Percentiles rank a stretch among this genome's conserved stretches.
Conservation (phyloP, 2,113 vertebrate genomes). For the Brachyhypopomus occidentalis region DNA sequence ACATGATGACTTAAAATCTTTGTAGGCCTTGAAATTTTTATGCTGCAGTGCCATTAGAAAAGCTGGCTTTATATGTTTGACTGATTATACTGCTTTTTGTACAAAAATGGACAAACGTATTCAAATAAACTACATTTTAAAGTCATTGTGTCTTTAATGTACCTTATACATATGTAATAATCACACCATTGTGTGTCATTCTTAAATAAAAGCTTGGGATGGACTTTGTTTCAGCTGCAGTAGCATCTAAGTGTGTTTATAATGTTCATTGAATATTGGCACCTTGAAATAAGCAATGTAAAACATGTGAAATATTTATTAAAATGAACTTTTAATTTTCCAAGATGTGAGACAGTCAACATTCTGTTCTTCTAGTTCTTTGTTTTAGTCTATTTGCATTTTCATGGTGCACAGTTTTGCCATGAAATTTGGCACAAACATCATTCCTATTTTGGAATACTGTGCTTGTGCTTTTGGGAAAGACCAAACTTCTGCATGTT, state of each 20-base stretch:
- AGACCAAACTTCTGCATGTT: too few species aligned
- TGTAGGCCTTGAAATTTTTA: constrained; percentile 9
- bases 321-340: too few species aligned
- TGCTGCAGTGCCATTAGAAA: constrained; percentile 6
- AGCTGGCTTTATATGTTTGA: neutral
- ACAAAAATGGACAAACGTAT: neutral
- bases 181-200: neutral
- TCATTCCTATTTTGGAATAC: too few species aligned
- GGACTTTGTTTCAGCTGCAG: neutral
- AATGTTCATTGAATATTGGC: neutral
- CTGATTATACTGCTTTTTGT: constrained; percentile 22
- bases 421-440: too few species aligned
- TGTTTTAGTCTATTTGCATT: too few species aligned
- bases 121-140: constrained; percentile 37
- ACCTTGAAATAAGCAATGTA: neutral
- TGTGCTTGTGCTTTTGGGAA: too few species aligned
- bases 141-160: neutral
- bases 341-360: too few species aligned
- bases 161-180: neutral
- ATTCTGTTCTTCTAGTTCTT: too few species aligned
- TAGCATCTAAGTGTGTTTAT: neutral
- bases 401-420: too few species aligned
- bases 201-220: neutral
- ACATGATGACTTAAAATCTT: neutral
- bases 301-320: too few species aligned